Conservation (phyloP, 2,797 vertebrate species). For the Enoplosus armatus region DNA sequence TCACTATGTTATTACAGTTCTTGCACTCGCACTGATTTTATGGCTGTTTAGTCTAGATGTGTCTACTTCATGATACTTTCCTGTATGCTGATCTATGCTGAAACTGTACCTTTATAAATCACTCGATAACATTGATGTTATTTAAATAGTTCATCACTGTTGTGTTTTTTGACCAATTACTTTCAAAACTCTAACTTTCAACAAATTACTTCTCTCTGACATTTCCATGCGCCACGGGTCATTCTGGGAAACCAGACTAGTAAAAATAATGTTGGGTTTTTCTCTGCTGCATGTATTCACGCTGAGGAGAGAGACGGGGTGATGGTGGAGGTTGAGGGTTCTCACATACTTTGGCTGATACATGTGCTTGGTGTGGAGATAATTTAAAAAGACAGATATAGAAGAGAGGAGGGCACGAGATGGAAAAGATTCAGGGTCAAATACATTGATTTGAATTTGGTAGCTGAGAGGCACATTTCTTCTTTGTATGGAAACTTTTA, state of each 20-base stretch:
- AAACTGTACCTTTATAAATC: background rate
- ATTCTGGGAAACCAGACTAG: background rate
- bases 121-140: background rate
- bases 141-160: background rate
- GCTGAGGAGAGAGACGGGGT: background rate
- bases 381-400: background rate
- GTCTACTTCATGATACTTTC: background rate
- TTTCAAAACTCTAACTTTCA: too few species aligned
- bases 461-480: background rate
- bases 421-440: slow-evolving; percentile 16
- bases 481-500: background rate
- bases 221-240: background rate
- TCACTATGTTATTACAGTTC: background rate
- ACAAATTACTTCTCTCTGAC: background rate
- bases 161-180: background rate
- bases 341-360: background rate
- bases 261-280: background rate
- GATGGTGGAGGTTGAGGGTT: background rate
- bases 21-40: background rate
- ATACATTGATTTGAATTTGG: background rate
- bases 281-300: background rate
- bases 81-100: background rate
- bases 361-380: background rate
- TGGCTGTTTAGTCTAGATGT: background rate
- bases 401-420: background rate